Base-by-base conservation (phyloP, 2,797 vertebrate genomes). In the Prunella strophiata region DNA sequence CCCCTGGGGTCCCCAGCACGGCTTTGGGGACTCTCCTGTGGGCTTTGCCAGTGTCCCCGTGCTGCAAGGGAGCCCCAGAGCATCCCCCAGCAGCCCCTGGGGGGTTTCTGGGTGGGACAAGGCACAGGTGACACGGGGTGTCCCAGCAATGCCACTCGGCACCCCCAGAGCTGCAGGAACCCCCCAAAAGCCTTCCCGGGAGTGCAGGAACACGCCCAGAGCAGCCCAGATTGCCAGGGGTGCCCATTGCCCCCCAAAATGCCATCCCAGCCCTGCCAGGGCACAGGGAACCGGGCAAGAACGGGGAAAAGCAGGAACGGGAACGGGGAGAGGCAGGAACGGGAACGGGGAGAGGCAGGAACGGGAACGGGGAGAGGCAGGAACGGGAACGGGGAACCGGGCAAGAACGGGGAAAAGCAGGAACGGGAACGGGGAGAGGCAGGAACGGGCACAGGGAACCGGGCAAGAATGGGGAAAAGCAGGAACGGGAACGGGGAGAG, bases 101-200 rank as follows among this genome's bases (percentile, higher is more conserved):
- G 26, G 40, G 40, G 34, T 5, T 19, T 23, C 20, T 2, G 55
- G 29, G 30, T 23, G 51, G 30, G 50, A 36, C 55, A 11, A 25
- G 55, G 55, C 27, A 2, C 51, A 5, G 21, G 15, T 13, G 3
- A 14, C n/a, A 3, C 0, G 3, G 13, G 13, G 23, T 4, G 20
- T 15, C 71, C 6, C 5, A 2, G 50, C 32, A 4, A 0, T 4
- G 43, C 29, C 4, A 1, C 57, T 12, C 10, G 1, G 38, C n/a
- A 32, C 29, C 36, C 86, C 23, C 13, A 5, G 16, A 52, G 57
- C 75, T 38, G n/a, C 52, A 4, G 62, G 13, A 16, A 50, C 6
- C 19, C 16, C 80, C 36, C 52, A 27, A 2, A 50, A 58, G 2
- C 1, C 2, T 42, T 47, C 45, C 22, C 9, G 4, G 3, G 38